Percentiles rank a stretch among this genome's conserved stretches.
These are phyloP conservation scores for Globia sparganii DNA, from an alignment of 2,888 invertebrate genomes.

Conservation along the genomic window DNA sequence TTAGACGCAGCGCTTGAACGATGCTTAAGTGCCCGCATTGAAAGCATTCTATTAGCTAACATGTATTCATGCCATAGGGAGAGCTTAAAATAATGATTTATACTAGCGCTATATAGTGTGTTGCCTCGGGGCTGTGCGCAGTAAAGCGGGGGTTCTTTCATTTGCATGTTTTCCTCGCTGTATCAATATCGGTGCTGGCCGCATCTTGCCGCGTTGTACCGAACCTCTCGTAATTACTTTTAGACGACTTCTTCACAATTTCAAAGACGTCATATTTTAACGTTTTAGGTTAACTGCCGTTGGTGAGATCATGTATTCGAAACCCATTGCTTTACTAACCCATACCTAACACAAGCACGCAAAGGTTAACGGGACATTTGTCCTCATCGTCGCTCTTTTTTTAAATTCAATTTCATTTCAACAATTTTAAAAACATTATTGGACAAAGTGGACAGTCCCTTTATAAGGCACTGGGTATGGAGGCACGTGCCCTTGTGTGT, in stretches of 20 bases:
- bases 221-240: slow-evolving; percentile 78
- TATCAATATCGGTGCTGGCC: slow-evolving; percentile 80
- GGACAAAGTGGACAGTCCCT: too few species aligned
- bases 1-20: slow-evolving; percentile 56
- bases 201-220: slow-evolving; percentile 70
- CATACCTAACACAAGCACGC: not conserved
- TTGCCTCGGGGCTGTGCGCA: slow-evolving; percentile 57
- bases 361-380: not conserved
- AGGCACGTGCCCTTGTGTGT: too few species aligned
- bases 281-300: not conserved
- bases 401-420: not conserved
- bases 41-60: slow-evolving; percentile 68
- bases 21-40: slow-evolving; percentile 64
- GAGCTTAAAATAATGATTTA: slow-evolving; percentile 73
- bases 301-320: not conserved
- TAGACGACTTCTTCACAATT: slow-evolving; percentile 78
- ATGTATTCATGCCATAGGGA: slow-evolving; percentile 63
- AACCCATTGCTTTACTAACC: not conserved
- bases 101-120: slow-evolving; percentile 51
- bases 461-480: too few species aligned
- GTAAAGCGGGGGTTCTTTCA: slow-evolving; percentile 80
- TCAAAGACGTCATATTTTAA: too few species aligned
- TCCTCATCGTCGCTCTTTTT: not conserved
- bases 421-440: too few species aligned
- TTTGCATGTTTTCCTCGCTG: slow-evolving; percentile 85